A percentile compares a stretch with the other conserved stretches of the same genome.
phyloP scores from a whole-genome alignment of 2,113 vertebrate genomes.

The Formicarius rufipectus region DNA sequence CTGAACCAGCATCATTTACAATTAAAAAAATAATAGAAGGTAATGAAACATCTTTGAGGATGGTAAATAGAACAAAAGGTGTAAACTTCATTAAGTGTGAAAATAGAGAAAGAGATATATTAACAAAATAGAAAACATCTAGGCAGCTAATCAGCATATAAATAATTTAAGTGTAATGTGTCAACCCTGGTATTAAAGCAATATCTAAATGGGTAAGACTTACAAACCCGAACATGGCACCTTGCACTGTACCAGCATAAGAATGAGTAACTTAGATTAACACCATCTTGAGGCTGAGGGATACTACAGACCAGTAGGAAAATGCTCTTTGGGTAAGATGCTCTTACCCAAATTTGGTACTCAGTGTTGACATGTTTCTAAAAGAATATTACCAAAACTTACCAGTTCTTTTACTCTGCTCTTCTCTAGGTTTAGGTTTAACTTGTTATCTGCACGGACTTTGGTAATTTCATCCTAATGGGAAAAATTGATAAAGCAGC shows the following conservation, averaged over 20 bases:
- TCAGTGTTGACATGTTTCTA: neutral
- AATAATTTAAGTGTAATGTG: neutral
- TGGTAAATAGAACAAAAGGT: neutral
- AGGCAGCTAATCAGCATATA: neutral
- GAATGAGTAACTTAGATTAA: neutral
- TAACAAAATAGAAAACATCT: neutral
- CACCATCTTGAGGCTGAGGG: neutral
- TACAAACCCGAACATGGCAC: neutral
- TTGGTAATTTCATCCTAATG: slow-evolving; percentile 90
- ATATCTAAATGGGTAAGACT: neutral
- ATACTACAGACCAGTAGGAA: neutral
- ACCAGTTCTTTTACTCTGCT: slow-evolving; percentile 92
- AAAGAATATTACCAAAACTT: slow-evolving; percentile 47
- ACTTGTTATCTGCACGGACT: slow-evolving; percentile 83
- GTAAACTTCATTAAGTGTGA: neutral
- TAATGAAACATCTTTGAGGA: neutral
- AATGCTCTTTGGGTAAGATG: neutral
- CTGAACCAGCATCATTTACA: neutral
- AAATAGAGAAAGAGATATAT: neutral
- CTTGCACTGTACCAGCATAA: neutral
- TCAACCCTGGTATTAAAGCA: neutral
- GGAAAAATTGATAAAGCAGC: slow-evolving; percentile 18
- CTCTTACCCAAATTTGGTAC: neutral
- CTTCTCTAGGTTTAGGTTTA: slow-evolving; percentile 93
- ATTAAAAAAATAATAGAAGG: neutral